Conservation (phyloP, 2,113 vertebrate genomes). For the Cathartes aura region DNA sequence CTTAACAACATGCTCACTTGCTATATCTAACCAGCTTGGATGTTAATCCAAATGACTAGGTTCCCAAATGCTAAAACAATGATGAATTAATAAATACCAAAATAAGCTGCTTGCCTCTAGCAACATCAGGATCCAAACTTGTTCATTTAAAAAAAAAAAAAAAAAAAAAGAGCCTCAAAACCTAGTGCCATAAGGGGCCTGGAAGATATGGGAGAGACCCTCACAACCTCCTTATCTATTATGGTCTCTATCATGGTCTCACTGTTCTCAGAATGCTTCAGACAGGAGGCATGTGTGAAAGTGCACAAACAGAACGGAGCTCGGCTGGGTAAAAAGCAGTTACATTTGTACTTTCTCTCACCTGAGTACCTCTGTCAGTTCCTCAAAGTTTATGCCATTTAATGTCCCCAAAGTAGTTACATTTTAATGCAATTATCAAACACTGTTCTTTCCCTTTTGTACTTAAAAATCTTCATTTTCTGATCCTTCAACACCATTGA, state of each 20-base stretch:
- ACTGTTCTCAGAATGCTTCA: not conserved
- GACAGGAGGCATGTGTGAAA: not conserved
- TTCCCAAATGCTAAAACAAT: not conserved
- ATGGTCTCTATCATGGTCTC: not conserved
- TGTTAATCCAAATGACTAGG: not conserved
- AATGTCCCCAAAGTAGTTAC: not conserved
- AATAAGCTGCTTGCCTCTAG: not conserved
- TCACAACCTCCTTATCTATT: not conserved
- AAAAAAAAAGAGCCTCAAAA: not conserved
- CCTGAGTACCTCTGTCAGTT: not conserved
- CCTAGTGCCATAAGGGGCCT: not conserved
- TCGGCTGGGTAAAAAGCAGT: not conserved
- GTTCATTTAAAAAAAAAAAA: not conserved
- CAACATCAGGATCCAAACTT: not conserved
- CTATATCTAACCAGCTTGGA: not conserved
- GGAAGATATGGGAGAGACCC: not conserved
- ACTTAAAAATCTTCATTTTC: not conserved
- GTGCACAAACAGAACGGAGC: not conserved
- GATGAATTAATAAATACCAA: not conserved
- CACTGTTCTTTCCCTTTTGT: not conserved
- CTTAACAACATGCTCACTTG: not conserved
- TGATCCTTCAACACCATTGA: not conserved
- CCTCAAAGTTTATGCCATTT: not conserved
- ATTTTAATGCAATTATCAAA: not conserved
- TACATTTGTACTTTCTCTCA: not conserved